phyloP scores from a whole-genome alignment of 1,140 invertebrate species.

The Drosophila nebulosa region DNA sequence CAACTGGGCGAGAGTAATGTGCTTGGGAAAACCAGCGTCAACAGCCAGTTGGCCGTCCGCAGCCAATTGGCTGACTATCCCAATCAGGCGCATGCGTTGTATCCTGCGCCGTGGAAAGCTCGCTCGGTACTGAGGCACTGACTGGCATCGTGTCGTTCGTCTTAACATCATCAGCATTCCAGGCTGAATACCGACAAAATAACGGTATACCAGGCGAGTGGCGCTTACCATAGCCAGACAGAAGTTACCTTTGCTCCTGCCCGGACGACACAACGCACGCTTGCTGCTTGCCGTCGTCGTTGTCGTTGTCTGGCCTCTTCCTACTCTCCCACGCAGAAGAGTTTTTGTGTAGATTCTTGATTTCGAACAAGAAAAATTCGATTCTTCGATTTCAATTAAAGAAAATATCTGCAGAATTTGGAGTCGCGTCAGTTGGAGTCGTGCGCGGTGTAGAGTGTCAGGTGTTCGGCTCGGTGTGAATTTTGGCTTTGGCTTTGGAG shows the following conservation, averaged over 20 bases:
- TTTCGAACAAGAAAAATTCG: neutral
- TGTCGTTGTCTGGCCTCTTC: slow-evolving; percentile 65
- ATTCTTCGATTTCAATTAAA: neutral
- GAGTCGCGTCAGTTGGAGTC: slow-evolving; percentile 3
- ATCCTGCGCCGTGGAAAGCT: slow-evolving; percentile 71
- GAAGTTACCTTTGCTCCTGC: slow-evolving; percentile 81
- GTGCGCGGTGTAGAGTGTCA: slow-evolving; percentile 39
- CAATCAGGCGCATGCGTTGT: slow-evolving; percentile 60
- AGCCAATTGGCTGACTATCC: slow-evolving; percentile 58
- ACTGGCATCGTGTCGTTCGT: no score
- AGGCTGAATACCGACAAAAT: slow-evolving; percentile 76
- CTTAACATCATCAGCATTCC: slow-evolving; percentile 48
- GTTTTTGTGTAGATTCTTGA: neutral
- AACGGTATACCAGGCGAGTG: slow-evolving; percentile 47
- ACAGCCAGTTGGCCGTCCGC: slow-evolving; percentile 38
- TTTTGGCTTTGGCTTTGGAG: slow-evolving; percentile 13
- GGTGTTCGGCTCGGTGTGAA: slow-evolving; percentile 22
- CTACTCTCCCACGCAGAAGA: neutral
- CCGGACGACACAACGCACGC: slow-evolving; percentile 80
- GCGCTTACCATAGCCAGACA: slow-evolving; percentile 62
- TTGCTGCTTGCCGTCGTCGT: slow-evolving; percentile 50
- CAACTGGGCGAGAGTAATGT: slow-evolving; percentile 75
- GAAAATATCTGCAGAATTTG: slow-evolving; percentile 13
- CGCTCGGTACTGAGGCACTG: no score
- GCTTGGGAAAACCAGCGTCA: slow-evolving; percentile 55